These are phyloP conservation scores for Andrena marginata DNA, from an alignment of 2,888 invertebrate species.

Conservation along the genomic window DNA sequence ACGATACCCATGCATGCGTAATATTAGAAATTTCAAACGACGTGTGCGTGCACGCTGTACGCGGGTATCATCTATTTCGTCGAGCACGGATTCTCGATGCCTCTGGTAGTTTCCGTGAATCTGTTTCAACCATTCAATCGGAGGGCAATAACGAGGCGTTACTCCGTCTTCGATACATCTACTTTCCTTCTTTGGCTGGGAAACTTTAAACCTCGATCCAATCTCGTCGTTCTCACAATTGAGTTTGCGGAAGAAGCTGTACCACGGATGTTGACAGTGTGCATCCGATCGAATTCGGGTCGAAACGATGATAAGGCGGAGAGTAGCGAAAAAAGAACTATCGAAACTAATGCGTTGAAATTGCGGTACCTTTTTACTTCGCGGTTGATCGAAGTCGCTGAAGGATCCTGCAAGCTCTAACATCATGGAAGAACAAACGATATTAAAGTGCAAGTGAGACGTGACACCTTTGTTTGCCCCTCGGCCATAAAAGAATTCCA, in stretches of 20 bases:
- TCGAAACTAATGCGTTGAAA: neutral
- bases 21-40: neutral
- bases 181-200: neutral
- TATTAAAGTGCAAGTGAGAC: too few species aligned
- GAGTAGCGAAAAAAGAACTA: neutral
- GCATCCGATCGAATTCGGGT: neutral
- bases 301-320: neutral
- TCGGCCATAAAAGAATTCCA: too few species aligned
- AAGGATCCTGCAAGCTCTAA: neutral
- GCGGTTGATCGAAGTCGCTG: neutral
- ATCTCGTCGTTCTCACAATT: neutral
- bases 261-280: neutral
- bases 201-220: slow-evolving; percentile 1
- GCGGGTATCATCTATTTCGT: too few species aligned
- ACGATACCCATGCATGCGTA: neutral
- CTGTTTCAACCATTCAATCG: neutral
- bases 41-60: neutral
- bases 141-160: neutral
- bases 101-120: neutral
- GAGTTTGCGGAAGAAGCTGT: neutral
- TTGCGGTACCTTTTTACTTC: neutral
- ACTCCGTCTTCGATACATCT: neutral
- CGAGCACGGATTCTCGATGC: neutral
- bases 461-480: neutral
- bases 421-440: neutral